Percentiles rank a stretch among this genome's conserved stretches.
These are phyloP conservation scores for Jacana jacana DNA, from an alignment of 2,113 vertebrate genomes.

Conservation along the genomic window DNA sequence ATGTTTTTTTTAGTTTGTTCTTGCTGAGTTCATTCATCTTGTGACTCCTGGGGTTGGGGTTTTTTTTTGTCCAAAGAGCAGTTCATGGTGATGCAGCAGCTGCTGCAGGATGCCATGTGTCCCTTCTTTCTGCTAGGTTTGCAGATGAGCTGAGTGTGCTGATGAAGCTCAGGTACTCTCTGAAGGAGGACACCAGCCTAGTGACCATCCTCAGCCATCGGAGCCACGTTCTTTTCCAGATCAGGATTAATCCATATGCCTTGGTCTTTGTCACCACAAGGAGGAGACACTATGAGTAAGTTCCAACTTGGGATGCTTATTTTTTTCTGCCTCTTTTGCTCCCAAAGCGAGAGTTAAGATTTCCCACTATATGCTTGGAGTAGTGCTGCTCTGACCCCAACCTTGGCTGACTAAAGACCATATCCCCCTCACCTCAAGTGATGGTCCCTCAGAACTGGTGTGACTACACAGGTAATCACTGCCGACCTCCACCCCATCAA, in stretches of 20 bases:
- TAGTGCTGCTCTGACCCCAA: neutral
- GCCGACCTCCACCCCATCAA: neutral
- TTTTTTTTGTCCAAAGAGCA: neutral
- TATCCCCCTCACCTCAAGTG: neutral
- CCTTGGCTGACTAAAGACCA: neutral
- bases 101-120: accelerated
- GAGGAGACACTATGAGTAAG: slow-evolving; percentile 88
- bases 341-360: neutral
- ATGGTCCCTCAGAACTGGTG: neutral
- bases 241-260: slow-evolving; percentile 73
- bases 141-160: slow-evolving; percentile 84
- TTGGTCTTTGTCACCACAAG: slow-evolving; percentile 81
- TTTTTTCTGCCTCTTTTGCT: neutral
- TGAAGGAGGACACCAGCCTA: slow-evolving; percentile 79
- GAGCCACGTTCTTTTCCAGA: slow-evolving; percentile 80
- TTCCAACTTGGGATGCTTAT: neutral
- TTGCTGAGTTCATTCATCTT: accelerated
- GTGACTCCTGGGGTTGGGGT: accelerated
- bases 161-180: slow-evolving; percentile 77
- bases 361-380: neutral
- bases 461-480: neutral
- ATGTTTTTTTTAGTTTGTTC: neutral
- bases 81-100: neutral
- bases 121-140: slow-evolving; percentile 69
- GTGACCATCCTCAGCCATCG: slow-evolving; percentile 79